Base-by-base conservation (phyloP, 2,113 vertebrate species). In the Gulo gulo region DNA sequence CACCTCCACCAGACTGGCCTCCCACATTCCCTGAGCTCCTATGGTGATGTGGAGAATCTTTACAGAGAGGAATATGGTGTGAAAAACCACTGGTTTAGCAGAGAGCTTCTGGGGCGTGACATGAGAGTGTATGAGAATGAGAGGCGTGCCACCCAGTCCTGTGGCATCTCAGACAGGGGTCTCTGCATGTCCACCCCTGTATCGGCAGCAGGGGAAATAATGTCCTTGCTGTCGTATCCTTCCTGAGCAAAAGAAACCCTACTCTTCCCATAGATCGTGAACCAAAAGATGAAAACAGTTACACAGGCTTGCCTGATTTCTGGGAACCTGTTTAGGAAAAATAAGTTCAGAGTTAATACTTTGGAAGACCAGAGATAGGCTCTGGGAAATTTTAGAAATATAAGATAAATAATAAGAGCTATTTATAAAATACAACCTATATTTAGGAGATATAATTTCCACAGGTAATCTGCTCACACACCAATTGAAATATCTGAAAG, bases 161-260 rank as follows among this genome's bases (percentile, higher is more conserved):
- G 1, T 4, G 47, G 50, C 36, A 18, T 9, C 11, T 2, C 29
- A 15, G 2, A 11, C 18, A 31, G 2, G 50, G 7, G 9, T 63
- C 55, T 61, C 3, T 2, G 12, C 0, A 1, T 16, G 12, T 6
- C 9, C 6, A 4, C n/a, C 2, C 6, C 23, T 23, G 11, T 7
- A 8, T 0, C 6, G n/a, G 42, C 31, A 55, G n/a, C 4, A 6
- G 3, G 57, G 57, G 34, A 69, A 23, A 63, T 15, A n/a, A 26
- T 0, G 2, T 6, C 7, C 24, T 0, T 0, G 47, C 31, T 24
- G 13, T 2, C 4, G 10, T 29, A 29, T 18, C 6, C 20, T 76
- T 39, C 31, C 5, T 15, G 29, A 84, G 8, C 34, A 61, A 21
- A 23, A 79, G 69, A 59, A 73, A 55, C 4, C n/a, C 31, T 21